phyloP scores from a whole-genome alignment of 2,113 vertebrate species.

The Hemiscyllium ocellatum region DNA sequence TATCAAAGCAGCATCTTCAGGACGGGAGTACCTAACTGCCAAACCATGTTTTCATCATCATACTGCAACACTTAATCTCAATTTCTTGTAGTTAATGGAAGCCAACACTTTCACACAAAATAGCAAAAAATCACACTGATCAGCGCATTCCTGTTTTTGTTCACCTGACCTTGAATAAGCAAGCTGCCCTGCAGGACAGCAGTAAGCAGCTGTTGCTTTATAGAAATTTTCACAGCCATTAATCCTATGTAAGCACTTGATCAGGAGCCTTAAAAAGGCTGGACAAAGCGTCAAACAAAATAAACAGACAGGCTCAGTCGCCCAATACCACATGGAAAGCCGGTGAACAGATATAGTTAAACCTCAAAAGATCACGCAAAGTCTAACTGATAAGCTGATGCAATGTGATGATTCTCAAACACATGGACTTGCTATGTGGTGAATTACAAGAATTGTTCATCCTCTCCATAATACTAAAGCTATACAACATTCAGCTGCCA shows the following conservation, averaged over 20 bases:
- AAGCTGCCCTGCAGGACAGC: neutral
- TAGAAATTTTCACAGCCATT: neutral
- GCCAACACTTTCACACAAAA: neutral
- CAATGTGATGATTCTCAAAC: neutral
- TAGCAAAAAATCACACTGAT: neutral
- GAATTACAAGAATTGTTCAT: neutral
- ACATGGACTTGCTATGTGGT: neutral
- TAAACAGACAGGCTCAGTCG: neutral
- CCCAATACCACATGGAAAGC: neutral
- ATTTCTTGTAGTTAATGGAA: neutral
- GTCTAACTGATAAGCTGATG: neutral
- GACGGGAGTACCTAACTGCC: neutral
- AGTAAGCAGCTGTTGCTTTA: neutral
- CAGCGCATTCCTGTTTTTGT: neutral
- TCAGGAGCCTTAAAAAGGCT: neutral
- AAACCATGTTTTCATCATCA: neutral
- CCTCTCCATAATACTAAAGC: neutral
- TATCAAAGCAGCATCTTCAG: neutral
- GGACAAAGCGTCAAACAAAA: neutral
- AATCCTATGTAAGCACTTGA: neutral
- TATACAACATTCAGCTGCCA: neutral
- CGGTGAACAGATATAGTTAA: neutral
- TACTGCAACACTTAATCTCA: neutral
- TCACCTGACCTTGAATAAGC: neutral
- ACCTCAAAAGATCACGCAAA: neutral